Percentiles rank a stretch among this genome's conserved stretches.
Evolutionary conservation across 2,888 invertebrate species (phyloP).

Genomic region (Netelia inedita): DNA sequence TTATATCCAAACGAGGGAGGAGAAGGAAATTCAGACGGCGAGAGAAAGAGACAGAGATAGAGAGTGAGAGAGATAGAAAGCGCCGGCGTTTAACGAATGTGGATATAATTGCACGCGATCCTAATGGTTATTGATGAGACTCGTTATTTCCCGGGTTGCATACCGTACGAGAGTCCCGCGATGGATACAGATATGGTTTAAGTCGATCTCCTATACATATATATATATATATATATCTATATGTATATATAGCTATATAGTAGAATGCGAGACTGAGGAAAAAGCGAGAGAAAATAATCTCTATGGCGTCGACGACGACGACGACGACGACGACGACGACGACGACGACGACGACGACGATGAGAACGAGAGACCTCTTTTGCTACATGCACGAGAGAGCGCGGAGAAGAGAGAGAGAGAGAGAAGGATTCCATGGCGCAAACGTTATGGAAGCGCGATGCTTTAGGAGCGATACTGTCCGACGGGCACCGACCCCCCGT

Average conservation of each 20-base stretch:
- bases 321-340: constrained; percentile 14
- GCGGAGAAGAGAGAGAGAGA: constrained; percentile 40
- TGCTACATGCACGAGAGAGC: not conserved
- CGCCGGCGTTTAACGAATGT: constrained; percentile 77
- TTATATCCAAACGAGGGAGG: constrained; percentile 11
- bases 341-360: constrained; percentile 1
- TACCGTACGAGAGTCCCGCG: constrained; percentile 53
- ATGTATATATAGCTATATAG: not conserved
- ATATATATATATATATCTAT: not conserved
- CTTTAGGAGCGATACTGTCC: constrained; percentile 78
- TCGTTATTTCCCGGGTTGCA: constrained; percentile 72
- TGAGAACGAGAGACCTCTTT: constrained; percentile 1
- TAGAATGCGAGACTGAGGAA: constrained; percentile 42
- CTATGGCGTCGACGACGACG: constrained; percentile 45
- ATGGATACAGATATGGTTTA: constrained; percentile 26
- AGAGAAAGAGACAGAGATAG: constrained; percentile 12
- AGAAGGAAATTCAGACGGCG: constrained; percentile 19
- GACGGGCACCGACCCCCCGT: constrained; percentile 78
- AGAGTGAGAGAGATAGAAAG: constrained; percentile 26
- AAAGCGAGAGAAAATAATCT: constrained; percentile 53
- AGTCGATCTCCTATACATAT: constrained; percentile 9
- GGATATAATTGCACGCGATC: constrained; percentile 82
- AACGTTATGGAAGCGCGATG: constrained; percentile 77
- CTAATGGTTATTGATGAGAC: constrained; percentile 83
- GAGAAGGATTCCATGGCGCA: constrained; percentile 9